Evolutionary conservation across 2,113 vertebrate species (phyloP).

Genomic region (Tupaia tana): DNA sequence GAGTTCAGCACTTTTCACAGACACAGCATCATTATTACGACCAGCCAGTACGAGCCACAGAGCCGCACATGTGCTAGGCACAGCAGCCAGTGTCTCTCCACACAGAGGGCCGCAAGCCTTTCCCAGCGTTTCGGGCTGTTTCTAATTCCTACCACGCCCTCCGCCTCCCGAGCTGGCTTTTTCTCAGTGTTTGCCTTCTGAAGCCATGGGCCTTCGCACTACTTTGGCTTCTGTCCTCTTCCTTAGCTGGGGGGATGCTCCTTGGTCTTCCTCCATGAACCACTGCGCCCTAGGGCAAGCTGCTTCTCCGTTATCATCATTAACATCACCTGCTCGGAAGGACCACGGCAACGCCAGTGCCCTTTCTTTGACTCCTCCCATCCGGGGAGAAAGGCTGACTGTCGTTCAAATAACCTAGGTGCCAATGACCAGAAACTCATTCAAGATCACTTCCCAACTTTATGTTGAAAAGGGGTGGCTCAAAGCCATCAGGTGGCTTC

Average conservation of each 20-base stretch:
- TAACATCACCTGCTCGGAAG: background rate
- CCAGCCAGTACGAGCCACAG: background rate
- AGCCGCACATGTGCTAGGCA: background rate
- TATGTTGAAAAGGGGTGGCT: constrained; percentile 24
- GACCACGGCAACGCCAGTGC: background rate
- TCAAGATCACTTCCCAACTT: constrained; percentile 35
- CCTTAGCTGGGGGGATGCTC: background rate
- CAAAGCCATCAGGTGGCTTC: constrained; percentile 25
- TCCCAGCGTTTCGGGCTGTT: background rate
- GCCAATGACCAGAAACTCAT: background rate
- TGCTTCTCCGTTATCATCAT: background rate
- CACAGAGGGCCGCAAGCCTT: background rate
- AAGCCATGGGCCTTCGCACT: background rate
- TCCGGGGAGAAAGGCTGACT: background rate
- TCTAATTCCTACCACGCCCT: background rate
- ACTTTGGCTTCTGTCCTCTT: background rate
- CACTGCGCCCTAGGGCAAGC: background rate
- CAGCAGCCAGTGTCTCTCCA: background rate
- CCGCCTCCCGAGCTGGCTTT: background rate
- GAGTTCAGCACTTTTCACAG: background rate
- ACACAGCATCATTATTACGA: background rate
- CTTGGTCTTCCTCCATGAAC: background rate
- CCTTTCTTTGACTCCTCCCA: background rate
- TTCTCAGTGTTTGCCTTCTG: background rate
- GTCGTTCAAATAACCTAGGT: background rate